Evolutionary conservation across 2,888 invertebrate genomes (phyloP).

Genomic region (Caenorhabditis sinica): DNA sequence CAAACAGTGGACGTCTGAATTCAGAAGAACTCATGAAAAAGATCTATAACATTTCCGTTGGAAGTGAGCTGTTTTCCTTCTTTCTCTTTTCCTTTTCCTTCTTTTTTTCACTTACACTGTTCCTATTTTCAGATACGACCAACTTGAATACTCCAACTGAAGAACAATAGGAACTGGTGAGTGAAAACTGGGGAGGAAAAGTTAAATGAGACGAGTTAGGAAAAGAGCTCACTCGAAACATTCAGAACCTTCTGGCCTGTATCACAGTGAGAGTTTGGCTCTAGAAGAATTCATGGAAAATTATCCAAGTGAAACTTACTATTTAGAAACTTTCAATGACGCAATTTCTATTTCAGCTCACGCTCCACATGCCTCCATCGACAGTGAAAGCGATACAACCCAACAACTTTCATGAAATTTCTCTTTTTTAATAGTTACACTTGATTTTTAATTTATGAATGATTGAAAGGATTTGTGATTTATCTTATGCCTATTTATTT

Average conservation of each 20-base stretch:
- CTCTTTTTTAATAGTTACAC: neutral
- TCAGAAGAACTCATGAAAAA: conserved; percentile 66
- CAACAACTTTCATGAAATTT: conserved; percentile 27
- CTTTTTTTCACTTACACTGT: neutral
- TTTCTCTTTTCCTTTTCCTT: neutral
- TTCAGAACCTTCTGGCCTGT: conserved; percentile 35
- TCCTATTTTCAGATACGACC: conserved; percentile 40
- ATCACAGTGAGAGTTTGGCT: conserved; percentile 38
- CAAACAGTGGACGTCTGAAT: conserved; percentile 69
- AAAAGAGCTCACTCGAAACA: neutral
- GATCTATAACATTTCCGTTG: conserved; percentile 63
- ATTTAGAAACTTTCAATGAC: neutral
- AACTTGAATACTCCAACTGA: conserved; percentile 43
- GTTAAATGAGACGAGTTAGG: neutral
- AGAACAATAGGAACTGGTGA: conserved; percentile 37
- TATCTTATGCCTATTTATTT: neutral
- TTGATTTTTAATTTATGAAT: neutral
- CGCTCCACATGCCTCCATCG: conserved; percentile 47
- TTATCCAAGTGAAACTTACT: conserved; percentile 47
- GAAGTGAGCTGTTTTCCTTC: conserved; percentile 40
- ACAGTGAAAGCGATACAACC: conserved; percentile 38
- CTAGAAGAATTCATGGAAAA: conserved; percentile 58
- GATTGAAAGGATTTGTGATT: neutral
- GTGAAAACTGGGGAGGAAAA: conserved; percentile 7
- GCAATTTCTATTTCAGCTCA: conserved; percentile 28